Evolutionary conservation across 2,113 vertebrate species (phyloP), one percentile per base, ranked within the genome.

Genomic region (Scortum barcoo): DNA sequence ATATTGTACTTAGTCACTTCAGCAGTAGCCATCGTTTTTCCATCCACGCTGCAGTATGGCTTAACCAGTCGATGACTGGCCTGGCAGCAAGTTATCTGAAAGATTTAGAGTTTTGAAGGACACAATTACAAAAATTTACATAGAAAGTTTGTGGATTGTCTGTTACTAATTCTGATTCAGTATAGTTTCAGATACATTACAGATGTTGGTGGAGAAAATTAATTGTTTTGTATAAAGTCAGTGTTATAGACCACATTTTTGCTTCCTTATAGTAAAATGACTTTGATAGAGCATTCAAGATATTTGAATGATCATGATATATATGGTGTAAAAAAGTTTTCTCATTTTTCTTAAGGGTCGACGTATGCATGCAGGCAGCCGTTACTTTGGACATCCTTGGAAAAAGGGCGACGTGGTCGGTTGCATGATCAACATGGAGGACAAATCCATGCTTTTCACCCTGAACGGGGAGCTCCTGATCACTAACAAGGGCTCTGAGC

Each of bases 381-480:
- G 96, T 76, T 98, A 97, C 91, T 99, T 99, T 88, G 98, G 97
- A 61, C 95, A 96, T 28, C 96, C 95, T 1, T 99, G 98, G 98
- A 97, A 96, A 79, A 93, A 95, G 48, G 98, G 98, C 68, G 98
- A 99, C 0, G 97, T 99, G 72, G 98, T 99, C n/a, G 98, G 98
- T 40, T 99, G 98, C 86, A 97, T 99, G 98, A 99, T 99, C 93
- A 98, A 99, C 85, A 95, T 99, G 95, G 97, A 98, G 87, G 98
- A 99, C 85, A 97, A 98, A 74, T 99, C 97, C 7, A 99, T 99
- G 94, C 97, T 99, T 85, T 99, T 99, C 94, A 99, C 98, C n/a
- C 92, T 99, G 81, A 99, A 99, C 57, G 98, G 98, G 88, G 98
- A 99, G 69, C 93, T 99, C 24, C 92, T 99, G 69, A 99, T 99